Evolutionary conservation across 2,888 invertebrate species (phyloP), one percentile per base, ranked within the genome.

Genomic region (Boloria euphrosyne): DNA sequence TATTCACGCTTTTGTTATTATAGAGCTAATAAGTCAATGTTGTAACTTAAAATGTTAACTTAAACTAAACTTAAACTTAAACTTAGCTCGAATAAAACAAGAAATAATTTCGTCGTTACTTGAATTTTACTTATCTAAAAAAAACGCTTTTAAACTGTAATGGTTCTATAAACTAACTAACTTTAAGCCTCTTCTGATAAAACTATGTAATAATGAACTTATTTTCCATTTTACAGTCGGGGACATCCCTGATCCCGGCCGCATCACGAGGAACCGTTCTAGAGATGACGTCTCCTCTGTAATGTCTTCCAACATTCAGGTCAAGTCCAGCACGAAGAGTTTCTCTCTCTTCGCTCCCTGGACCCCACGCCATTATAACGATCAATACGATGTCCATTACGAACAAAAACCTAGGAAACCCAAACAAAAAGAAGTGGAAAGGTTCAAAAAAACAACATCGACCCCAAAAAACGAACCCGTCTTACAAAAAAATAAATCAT

Each of bases 291-390:
- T 96, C 14, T 94, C 95, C 14, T 95, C 95, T 3, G 93, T 93
- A 73, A 90, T 93, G 79, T 93, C 94, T 4, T 94, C 94, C 55
- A 93, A 93, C 76, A 87, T 94, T 4, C 95, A 96, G 82, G 94
- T 95, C 58, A 94, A 94, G 74, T 96, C 95, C 53, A 94, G 96
- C 27, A 96, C 96, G 13, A 93, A 95, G 58, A 96, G 96, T 69
- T 96, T 97, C 76, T 96, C 96, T 4, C 95, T 97, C 74, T 93
- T 97, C 79, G 96, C 97, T 0, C 97, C 97, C 4, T 97, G 97
- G 97, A 95, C 95, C 68, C 97, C 97, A 3, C 93, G 95, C 71
- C 95, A 95, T 78, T 93, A 94, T 78, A 93, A 93, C 77, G 96
- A 96, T 76, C 94, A 94, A 62, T 94, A 95, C 79, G 96, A 96